Conservation (phyloP, 2,113 vertebrate genomes). For the Numida meleagris region DNA sequence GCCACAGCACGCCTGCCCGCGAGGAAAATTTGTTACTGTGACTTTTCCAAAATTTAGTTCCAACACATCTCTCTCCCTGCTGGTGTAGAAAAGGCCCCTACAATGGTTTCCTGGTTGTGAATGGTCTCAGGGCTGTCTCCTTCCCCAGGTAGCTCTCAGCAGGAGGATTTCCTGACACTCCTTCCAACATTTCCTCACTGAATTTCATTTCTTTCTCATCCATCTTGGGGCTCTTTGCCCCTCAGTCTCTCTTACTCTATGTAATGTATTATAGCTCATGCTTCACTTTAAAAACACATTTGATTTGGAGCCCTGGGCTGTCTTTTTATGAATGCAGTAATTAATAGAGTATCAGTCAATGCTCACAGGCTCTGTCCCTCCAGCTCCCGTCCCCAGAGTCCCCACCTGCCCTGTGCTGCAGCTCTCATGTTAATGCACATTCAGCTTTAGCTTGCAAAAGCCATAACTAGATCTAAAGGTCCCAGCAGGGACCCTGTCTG, state of each 20-base stretch:
- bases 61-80: not conserved
- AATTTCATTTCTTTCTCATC: not conserved
- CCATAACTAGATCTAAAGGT: not conserved
- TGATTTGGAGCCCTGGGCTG: not conserved
- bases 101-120: not conserved
- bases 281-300: not conserved
- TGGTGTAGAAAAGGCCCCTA: fast-evolving
- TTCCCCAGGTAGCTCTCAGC: not conserved
- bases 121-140: not conserved
- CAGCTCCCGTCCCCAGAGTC: not conserved
- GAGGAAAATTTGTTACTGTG: not conserved
- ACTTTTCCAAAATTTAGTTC: not conserved
- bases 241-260: not conserved
- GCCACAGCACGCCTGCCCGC: not conserved
- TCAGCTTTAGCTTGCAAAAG: not conserved
- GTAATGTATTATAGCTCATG: not conserved
- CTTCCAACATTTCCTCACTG: not conserved
- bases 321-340: not conserved
- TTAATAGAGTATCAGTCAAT: not conserved
- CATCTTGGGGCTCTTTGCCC: not conserved
- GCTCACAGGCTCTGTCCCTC: not conserved
- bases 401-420: not conserved
- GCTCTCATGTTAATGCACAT: not conserved
- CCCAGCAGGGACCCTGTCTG: not conserved
- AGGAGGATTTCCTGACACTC: not conserved